phyloP scores from a whole-genome alignment of 2,797 vertebrate genomes.

The Tinamus major region DNA sequence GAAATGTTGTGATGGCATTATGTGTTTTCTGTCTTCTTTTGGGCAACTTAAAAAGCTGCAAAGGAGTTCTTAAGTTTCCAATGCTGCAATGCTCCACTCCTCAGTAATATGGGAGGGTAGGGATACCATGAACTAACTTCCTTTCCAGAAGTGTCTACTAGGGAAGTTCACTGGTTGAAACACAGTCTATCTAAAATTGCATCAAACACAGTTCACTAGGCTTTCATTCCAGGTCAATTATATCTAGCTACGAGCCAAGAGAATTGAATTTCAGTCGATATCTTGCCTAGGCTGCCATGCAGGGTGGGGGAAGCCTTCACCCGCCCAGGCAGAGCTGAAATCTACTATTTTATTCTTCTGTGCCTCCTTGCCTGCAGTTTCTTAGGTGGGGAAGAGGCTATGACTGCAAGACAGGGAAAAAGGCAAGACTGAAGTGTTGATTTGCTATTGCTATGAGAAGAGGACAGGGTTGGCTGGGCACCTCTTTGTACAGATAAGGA shows the following conservation, averaged over 20 bases:
- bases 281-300: background rate
- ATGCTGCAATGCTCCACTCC: background rate
- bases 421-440: background rate
- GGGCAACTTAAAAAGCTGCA: background rate
- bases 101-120: background rate
- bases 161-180: background rate
- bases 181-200: background rate
- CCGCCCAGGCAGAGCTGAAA: background rate
- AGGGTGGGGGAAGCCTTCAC: background rate
- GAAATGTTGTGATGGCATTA: background rate
- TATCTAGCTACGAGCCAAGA: background rate
- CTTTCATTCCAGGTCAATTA: constrained; percentile 6
- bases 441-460: background rate
- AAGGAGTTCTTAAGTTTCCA: background rate
- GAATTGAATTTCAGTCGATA: background rate
- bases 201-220: background rate
- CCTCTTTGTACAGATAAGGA: background rate
- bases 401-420: background rate
- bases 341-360: background rate
- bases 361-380: background rate
- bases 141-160: background rate
- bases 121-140: background rate
- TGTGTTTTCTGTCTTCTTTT: background rate
- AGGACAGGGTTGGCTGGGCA: background rate
- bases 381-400: background rate